These are phyloP conservation scores for Gnathonemus echidnorhynchus DNA, from an alignment of 2,113 vertebrate genomes.

Conservation along the genomic window DNA sequence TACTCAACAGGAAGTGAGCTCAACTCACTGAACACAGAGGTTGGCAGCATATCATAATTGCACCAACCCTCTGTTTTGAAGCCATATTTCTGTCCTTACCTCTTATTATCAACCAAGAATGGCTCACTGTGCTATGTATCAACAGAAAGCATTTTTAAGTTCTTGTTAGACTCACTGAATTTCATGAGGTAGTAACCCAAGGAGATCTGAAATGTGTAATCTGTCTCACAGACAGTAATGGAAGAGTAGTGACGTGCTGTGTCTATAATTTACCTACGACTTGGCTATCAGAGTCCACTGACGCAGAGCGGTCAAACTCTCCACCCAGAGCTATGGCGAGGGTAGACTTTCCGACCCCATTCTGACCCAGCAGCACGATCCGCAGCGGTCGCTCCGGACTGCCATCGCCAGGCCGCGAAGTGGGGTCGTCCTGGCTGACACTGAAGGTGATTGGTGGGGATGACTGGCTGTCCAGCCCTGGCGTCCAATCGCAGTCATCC, in stretches of 20 bases:
- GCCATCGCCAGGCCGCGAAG: conserved; percentile 43
- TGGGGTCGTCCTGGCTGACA: conserved; percentile 55
- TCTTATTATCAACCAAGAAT: background rate
- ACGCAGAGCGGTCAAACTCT: conserved; percentile 51
- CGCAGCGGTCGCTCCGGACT: conserved; percentile 48
- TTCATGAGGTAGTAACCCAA: background rate
- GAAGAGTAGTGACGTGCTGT: background rate
- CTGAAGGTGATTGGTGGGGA: conserved; percentile 56
- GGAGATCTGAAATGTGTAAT: background rate
- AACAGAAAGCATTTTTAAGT: background rate
- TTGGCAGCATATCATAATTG: background rate
- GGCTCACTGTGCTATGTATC: too few species aligned
- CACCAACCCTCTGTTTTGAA: background rate
- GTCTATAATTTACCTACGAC: background rate
- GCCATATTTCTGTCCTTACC: background rate
- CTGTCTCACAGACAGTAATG: background rate
- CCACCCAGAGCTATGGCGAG: conserved; percentile 70
- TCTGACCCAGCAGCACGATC: conserved; percentile 73
- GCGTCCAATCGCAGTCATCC: conserved; percentile 74
- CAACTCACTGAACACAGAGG: background rate
- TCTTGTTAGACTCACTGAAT: background rate
- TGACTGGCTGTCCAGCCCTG: conserved; percentile 47
- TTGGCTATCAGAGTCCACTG: conserved; percentile 49
- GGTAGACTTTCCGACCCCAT: conserved; percentile 77
- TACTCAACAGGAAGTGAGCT: background rate